Base-by-base conservation (phyloP, 37 sponge, comb jelly and placozoan genomes). In the Chondrosia reniformis region DNA sequence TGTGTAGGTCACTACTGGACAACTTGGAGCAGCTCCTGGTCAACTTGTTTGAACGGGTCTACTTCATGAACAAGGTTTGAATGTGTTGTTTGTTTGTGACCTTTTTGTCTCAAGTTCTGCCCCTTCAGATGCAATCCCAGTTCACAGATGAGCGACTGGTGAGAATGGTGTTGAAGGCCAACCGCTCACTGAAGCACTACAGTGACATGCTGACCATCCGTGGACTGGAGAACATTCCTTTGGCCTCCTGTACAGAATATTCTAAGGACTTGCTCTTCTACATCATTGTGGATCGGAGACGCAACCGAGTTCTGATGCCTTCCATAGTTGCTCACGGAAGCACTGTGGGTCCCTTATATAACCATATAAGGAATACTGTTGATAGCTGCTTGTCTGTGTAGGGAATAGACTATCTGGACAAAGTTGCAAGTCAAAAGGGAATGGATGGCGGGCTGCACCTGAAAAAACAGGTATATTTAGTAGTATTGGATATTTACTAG, bases 171-270 rank as follows among this genome's bases (percentile, higher is more conserved):
- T 0, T 69, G 10, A 69, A 69, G 36, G 4, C 72, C n/a, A 69
- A 69, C 9, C 2, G 1, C 2, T 7, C 36, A 1, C 3, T 69
- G 8, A n/a, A 21, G n/a, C 72, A 24, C n/a, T 69, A 24, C 37
- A 17, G 44, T 13, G 37, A 13, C 3, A 69, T 69, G 22, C 43
- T 69, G 42, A 25, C 43, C 37, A 69, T 69, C 44, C 39, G 42
- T 21, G 72, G 72, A 1, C 72, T 69, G 72, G 72, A 69, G 43
- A 69, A 69, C 43, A 69, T 69, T 6, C 72, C 72, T 69, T n/a
- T n/a, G n/a, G n/a, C n/a, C n/a, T n/a, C n/a, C n/a, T n/a, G n/a
- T n/a, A 40, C 72, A 17, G 72, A 69, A 13, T 44, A 69, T 1
- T 41, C 72, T 6, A 44, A 69, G 1, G 72, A 69, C 43, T 1